These are phyloP conservation scores for Aproaerema taeniolella DNA, from an alignment of 2,888 invertebrate genomes.

Conservation along the genomic window DNA sequence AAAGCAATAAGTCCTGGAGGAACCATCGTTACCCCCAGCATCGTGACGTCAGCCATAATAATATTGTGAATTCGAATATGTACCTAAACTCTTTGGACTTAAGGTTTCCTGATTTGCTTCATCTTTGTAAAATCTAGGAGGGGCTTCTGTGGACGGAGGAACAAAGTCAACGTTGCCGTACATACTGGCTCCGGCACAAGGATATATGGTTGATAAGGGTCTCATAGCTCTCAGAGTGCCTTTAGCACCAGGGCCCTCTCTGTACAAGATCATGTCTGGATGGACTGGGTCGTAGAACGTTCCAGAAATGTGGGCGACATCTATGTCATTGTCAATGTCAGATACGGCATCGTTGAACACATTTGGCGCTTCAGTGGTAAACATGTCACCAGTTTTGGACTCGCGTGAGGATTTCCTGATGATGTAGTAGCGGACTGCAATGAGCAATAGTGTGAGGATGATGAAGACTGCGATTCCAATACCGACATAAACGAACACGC, in stretches of 20 bases:
- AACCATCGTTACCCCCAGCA: slow-evolving; percentile 31
- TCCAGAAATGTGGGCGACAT: slow-evolving; percentile 66
- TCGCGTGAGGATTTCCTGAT: slow-evolving; percentile 35
- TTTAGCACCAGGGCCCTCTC: slow-evolving; percentile 51
- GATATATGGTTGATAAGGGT: slow-evolving; percentile 64
- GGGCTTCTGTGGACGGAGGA: slow-evolving; percentile 42
- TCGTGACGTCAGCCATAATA: slow-evolving; percentile 60
- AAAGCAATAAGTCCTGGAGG: slow-evolving; percentile 51
- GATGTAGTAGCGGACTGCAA: slow-evolving; percentile 45
- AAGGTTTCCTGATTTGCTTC: slow-evolving; percentile 46
- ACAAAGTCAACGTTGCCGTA: slow-evolving; percentile 61
- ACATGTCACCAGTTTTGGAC: slow-evolving; percentile 66
- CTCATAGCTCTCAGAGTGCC: slow-evolving; percentile 64
- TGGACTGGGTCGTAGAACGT: slow-evolving; percentile 65
- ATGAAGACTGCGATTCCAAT: slow-evolving; percentile 35
- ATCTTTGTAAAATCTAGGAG: slow-evolving; percentile 41
- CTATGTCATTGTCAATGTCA: slow-evolving; percentile 64
- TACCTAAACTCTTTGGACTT: slow-evolving; percentile 61
- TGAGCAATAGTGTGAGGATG: slow-evolving; percentile 31
- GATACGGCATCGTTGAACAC: slow-evolving; percentile 62
- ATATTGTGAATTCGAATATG: slow-evolving; percentile 52
- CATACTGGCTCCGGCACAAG: slow-evolving; percentile 59
- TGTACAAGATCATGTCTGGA: slow-evolving; percentile 68
- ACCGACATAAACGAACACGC: slow-evolving; percentile 40
- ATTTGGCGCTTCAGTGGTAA: slow-evolving; percentile 62